Evolutionary conservation across 2,797 vertebrate genomes (phyloP), one percentile per base, ranked within the genome.

Genomic region (Hirundo rustica): DNA sequence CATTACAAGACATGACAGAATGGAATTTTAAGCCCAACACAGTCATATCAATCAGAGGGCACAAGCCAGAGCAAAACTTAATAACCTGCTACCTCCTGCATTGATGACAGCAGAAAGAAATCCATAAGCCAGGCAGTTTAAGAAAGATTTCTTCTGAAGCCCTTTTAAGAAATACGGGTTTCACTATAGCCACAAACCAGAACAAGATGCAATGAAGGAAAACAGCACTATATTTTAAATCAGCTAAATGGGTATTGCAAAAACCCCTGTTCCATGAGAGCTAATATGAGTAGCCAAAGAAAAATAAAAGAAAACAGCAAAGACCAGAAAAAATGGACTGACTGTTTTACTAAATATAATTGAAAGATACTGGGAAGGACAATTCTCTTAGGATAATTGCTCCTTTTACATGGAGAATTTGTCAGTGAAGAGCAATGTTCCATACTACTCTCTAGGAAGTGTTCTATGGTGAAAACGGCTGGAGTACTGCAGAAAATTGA

Each of bases 21-120:
- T 93, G 61, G 76, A 93, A 97, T 97, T 97, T 96, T 95, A 96
- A 97, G 92, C 76, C 45, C 3, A 16, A 86, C 72, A 92, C 70
- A 84, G 88, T 81, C 81, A 57, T 92, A 96, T 97, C 96, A 97
- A 94, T 95, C 27, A 29, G 64, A 78, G 65, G 77, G 53, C 66
- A 75, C 48, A 93, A 95, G 61, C 48, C 61, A 85, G 68, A 86
- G 87, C 54, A 90, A 93, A 93, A 60, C 82, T 92, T 95, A 97
- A 96, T 93, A 95, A 95, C 78, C 73, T 96, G 45, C 45, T 96
- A 47, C 71, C 75, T 89, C 74, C 81, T 85, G 61, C 70, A 79
- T 5, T 91, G 90, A 95, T 64, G 83, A 72, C 67, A 96, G 79
- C 34, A 93, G 79, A 83, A 92, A 96, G 86, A 96, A 97, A 96